Percentiles rank a stretch among this genome's conserved stretches.
These are phyloP conservation scores for Falcunculus frontatus DNA, from an alignment of 2,113 vertebrate species.

Conservation along the genomic window DNA sequence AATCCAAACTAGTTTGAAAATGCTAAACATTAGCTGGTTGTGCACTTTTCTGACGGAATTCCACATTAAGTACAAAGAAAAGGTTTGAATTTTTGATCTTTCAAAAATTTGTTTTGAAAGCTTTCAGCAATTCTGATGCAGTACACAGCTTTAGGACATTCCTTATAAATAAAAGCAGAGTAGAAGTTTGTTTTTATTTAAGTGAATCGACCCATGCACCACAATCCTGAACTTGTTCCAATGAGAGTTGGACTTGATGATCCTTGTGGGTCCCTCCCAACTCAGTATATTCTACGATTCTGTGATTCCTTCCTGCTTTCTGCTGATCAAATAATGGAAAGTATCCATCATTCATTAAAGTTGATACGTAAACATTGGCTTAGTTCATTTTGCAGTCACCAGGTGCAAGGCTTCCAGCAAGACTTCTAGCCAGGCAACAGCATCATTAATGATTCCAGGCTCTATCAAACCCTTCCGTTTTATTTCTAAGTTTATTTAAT, in stretches of 20 bases:
- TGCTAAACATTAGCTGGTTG: neutral
- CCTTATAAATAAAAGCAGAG: neutral
- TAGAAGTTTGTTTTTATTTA: neutral
- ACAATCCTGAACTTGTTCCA: neutral
- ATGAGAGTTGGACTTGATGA: accelerated
- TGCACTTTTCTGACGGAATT: neutral
- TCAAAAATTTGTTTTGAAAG: neutral
- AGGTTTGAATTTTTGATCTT: neutral
- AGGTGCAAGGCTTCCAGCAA: neutral
- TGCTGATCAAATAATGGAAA: neutral
- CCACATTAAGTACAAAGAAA: neutral
- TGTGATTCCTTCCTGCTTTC: neutral
- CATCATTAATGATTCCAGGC: neutral
- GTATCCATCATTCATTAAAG: neutral
- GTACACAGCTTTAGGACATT: neutral
- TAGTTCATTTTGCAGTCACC: neutral
- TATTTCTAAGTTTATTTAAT: neutral
- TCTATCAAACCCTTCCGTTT: neutral
- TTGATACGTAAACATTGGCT: neutral
- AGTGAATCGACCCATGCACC: neutral
- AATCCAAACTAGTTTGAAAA: neutral
- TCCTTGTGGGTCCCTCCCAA: neutral
- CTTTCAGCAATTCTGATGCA: neutral
- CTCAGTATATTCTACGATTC: neutral
- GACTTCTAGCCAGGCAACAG: neutral